Percentiles rank a stretch among this genome's conserved stretches.
Conservation (phyloP, 2,797 vertebrate species). For the Anguilla anguilla region DNA sequence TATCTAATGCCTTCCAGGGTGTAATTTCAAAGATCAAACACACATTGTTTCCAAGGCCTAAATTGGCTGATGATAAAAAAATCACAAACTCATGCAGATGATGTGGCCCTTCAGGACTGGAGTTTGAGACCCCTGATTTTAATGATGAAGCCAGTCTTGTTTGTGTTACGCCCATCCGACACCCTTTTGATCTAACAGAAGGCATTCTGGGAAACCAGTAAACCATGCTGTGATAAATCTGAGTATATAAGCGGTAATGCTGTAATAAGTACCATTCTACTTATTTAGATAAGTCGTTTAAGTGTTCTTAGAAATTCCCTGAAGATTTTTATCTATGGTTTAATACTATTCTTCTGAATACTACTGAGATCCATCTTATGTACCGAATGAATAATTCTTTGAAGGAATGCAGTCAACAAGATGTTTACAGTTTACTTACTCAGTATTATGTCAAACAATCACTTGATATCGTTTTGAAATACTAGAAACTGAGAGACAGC, state of each 20-base stretch:
- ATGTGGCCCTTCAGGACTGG: not conserved
- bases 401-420: not conserved
- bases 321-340: too few species aligned
- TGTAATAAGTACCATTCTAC: too few species aligned
- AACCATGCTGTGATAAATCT: not conserved
- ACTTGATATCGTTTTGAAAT: not conserved
- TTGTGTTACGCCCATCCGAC: not conserved
- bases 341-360: not conserved
- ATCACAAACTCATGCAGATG: not conserved
- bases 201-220: not conserved
- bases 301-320: too few species aligned
- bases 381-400: not conserved
- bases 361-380: not conserved
- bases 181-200: not conserved
- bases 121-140: conserved; percentile 1
- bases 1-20: not conserved
- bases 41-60: not conserved
- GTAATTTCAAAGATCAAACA: not conserved
- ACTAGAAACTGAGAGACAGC: not conserved
- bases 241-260: too few species aligned
- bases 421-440: not conserved
- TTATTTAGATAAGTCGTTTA: too few species aligned
- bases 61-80: not conserved
- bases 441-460: not conserved
- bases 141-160: not conserved